A percentile compares a stretch with the other conserved stretches of the same genome.
These are phyloP conservation scores for Latrodectus hesperus DNA, from an alignment of 2,888 invertebrate species.

Conservation along the genomic window DNA sequence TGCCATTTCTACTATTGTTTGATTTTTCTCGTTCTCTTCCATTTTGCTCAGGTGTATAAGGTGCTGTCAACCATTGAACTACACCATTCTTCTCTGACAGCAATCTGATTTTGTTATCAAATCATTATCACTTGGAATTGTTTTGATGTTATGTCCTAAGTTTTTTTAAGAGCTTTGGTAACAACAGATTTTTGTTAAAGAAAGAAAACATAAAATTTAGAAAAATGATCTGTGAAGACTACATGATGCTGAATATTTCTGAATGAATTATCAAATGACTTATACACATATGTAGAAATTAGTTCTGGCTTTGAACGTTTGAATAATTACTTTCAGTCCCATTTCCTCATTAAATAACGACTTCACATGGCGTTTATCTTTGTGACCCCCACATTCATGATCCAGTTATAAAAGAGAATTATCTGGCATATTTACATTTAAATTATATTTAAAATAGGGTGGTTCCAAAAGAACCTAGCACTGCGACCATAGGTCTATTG, in stretches of 20 bases:
- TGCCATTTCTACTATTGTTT: too few species aligned
- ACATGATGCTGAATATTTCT: neutral
- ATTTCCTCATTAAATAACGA: too few species aligned
- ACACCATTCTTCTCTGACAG: neutral
- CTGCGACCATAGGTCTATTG: too few species aligned
- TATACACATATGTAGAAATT: neutral
- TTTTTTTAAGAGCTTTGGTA: neutral
- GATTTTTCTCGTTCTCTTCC: neutral
- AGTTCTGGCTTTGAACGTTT: neutral
- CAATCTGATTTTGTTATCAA: neutral
- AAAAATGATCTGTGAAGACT: neutral
- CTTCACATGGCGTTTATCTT: too few species aligned
- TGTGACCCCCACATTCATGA: too few species aligned
- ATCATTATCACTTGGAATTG: neutral
- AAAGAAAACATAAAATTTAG: neutral
- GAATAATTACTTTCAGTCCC: too few species aligned
- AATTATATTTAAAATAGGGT: too few species aligned
- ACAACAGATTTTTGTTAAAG: neutral
- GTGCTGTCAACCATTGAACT: neutral
- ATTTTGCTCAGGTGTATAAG: neutral
- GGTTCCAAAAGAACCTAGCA: too few species aligned
- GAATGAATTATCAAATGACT: neutral
- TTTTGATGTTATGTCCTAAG: neutral
- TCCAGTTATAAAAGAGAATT: too few species aligned
- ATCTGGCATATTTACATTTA: too few species aligned